Percentiles rank a stretch among this genome's conserved stretches.
These are phyloP conservation scores for Hydrolagus affinis DNA, from an alignment of 2,113 vertebrate genomes.

Conservation along the genomic window DNA sequence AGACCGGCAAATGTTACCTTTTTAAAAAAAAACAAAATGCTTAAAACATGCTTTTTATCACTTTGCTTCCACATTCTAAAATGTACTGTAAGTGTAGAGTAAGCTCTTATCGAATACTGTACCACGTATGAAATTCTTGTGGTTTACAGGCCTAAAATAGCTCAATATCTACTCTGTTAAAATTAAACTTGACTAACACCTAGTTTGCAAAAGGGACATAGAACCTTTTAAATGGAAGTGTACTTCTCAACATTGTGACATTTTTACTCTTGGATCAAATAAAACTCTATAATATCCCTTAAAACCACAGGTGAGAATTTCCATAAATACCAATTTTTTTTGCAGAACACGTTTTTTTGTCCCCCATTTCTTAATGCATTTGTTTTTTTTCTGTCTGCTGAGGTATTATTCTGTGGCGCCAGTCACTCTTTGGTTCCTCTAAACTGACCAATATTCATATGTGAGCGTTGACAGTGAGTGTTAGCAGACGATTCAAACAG, in stretches of 20 bases:
- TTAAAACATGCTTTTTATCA: not conserved
- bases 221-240: not conserved
- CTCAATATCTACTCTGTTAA: not conserved
- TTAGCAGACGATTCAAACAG: too few relatives aligned
- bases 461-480: too few relatives aligned
- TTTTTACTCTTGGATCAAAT: not conserved
- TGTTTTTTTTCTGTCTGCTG: too few relatives aligned
- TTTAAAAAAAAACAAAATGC: constrained; percentile 34
- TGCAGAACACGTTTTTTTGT: too few relatives aligned
- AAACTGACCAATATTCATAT: too few relatives aligned
- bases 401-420: too few relatives aligned
- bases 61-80: not conserved
- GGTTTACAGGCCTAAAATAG: not conserved
- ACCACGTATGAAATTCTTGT: not conserved
- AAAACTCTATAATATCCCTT: not conserved
- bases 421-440: too few relatives aligned
- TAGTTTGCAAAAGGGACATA: not conserved
- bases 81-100: not conserved
- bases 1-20: constrained; percentile 93
- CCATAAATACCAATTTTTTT: too few relatives aligned
- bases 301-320: too few relatives aligned
- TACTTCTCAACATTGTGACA: not conserved
- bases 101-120: not conserved
- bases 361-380: too few relatives aligned
- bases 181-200: not conserved